phyloP scores from a whole-genome alignment of 2,113 vertebrate species.

The Fregata magnificens region DNA sequence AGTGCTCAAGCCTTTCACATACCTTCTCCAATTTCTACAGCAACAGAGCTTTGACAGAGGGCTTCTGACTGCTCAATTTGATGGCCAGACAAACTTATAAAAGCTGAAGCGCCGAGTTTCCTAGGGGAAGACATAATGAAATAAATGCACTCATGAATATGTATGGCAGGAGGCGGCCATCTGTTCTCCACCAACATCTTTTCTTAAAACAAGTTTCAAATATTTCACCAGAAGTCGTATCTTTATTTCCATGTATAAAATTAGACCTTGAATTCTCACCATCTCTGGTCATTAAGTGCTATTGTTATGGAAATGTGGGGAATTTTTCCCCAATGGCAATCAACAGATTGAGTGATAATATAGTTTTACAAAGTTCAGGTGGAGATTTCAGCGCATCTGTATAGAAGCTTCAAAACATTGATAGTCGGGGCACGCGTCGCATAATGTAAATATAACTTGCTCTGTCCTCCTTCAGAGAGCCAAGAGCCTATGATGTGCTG shows the following conservation, averaged over 20 bases:
- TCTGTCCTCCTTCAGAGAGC: neutral
- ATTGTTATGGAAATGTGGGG: neutral
- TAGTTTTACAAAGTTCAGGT: neutral
- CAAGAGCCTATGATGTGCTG: neutral
- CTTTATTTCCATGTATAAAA: constrained; percentile 3
- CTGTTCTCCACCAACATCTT: constrained; percentile 69
- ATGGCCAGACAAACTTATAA: constrained; percentile 67
- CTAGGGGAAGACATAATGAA: constrained; percentile 70
- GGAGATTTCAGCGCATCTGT: neutral
- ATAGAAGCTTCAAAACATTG: neutral
- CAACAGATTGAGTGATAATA: neutral
- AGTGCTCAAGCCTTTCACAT: constrained; percentile 46
- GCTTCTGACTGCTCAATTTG: constrained; percentile 74
- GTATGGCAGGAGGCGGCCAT: constrained; percentile 64
- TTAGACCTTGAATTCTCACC: constrained; percentile 23
- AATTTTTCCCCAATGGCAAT: neutral
- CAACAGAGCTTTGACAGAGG: constrained; percentile 65
- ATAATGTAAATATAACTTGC: neutral
- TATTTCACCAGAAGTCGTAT: neutral
- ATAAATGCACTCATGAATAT: constrained; percentile 77
- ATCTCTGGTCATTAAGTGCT: neutral
- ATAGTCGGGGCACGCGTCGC: neutral
- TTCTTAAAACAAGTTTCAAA: constrained; percentile 57
- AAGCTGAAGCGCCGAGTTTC: constrained; percentile 66
- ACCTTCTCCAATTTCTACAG: constrained; percentile 65